Percentiles rank a stretch among this genome's conserved stretches.
phyloP scores from a whole-genome alignment of 2,888 invertebrate genomes.

The Steinernema scapterisci region DNA sequence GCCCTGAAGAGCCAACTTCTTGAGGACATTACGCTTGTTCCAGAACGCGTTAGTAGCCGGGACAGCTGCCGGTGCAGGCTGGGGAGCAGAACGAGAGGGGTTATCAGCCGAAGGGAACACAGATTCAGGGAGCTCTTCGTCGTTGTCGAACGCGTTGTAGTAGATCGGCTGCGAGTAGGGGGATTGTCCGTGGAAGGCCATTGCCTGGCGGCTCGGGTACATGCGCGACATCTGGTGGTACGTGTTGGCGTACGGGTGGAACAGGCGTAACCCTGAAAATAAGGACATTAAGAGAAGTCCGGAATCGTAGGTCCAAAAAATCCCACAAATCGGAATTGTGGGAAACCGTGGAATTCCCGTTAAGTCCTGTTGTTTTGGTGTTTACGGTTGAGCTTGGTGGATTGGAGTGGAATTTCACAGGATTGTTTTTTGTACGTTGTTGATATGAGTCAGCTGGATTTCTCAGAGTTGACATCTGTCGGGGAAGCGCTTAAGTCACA shows the following conservation, averaged over 20 bases:
- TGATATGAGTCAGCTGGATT: too few relatives aligned
- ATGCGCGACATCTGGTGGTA: conserved; percentile 16
- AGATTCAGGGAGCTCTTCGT: background rate
- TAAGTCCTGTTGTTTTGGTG: too few relatives aligned
- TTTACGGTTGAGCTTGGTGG: too few relatives aligned
- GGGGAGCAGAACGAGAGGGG: background rate
- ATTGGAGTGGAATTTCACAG: too few relatives aligned
- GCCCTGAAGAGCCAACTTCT: conserved; percentile 22
- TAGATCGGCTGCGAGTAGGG: background rate
- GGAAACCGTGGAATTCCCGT: too few relatives aligned
- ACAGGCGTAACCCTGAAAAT: conserved; percentile 22
- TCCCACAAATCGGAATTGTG: background rate
- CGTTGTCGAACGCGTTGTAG: background rate
- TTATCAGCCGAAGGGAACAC: background rate
- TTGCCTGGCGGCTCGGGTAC: background rate
- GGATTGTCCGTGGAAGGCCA: background rate
- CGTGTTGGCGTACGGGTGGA: conserved; percentile 28
- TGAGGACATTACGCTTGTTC: conserved; percentile 22
- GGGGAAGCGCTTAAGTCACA: too few relatives aligned
- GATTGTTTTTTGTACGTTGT: too few relatives aligned
- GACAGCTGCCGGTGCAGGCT: background rate
- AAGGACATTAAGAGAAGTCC: background rate
- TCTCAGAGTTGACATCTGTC: too few relatives aligned
- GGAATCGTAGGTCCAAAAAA: background rate
- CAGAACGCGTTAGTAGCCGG: conserved; percentile 6